phyloP scores from a whole-genome alignment of 2,888 invertebrate genomes.

The Hypercompe scribonia region DNA sequence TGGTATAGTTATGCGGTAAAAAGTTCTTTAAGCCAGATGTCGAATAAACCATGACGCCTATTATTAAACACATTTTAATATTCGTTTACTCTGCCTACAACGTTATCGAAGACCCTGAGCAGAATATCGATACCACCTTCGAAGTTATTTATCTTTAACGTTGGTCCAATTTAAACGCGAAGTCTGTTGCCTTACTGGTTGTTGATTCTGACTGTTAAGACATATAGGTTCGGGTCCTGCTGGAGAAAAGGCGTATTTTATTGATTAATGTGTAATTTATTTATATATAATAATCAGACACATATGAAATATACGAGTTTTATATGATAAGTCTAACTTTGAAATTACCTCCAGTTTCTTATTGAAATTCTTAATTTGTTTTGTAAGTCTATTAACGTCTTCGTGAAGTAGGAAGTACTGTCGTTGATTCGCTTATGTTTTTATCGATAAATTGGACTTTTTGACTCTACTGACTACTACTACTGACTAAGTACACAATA shows the following conservation, averaged over 20 bases:
- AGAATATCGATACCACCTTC: constrained; percentile 54
- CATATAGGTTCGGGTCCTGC: neutral
- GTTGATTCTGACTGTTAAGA: neutral
- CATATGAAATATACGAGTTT: neutral
- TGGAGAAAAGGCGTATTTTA: neutral
- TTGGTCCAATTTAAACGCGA: neutral
- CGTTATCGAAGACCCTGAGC: constrained; percentile 55
- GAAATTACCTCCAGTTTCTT: neutral
- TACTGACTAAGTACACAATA: neutral
- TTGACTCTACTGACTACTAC: too few relatives aligned
- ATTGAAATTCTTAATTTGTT: neutral
- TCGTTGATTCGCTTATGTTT: neutral
- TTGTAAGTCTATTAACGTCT: neutral
- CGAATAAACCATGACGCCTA: constrained; percentile 49
- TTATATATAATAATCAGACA: too few relatives aligned
- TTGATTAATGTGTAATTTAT: neutral
- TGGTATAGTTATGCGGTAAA: constrained; percentile 57
- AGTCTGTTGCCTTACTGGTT: neutral
- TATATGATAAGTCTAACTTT: neutral
- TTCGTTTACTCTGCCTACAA: constrained; percentile 49
- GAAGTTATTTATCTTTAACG: constrained; percentile 36
- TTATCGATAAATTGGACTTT: neutral
- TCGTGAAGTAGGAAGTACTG: neutral
- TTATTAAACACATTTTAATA: constrained; percentile 56
- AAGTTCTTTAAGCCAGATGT: constrained; percentile 62